Conservation (phyloP, 2,797 vertebrate species). For the Galago senegalensis region DNA sequence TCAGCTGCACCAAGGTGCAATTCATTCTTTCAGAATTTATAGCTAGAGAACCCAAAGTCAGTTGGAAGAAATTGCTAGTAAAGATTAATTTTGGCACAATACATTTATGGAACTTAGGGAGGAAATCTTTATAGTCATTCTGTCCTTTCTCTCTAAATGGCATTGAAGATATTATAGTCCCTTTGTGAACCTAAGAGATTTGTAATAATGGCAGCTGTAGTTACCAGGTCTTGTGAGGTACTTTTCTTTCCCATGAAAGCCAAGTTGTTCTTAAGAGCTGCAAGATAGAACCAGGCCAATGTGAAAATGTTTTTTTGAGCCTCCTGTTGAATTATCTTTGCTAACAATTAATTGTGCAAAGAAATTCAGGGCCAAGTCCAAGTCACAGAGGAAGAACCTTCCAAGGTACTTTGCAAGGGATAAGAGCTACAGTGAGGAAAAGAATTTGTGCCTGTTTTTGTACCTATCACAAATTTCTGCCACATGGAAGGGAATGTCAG, state of each 20-base stretch:
- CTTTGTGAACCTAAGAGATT: not conserved
- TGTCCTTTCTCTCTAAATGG: not conserved
- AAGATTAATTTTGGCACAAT: not conserved
- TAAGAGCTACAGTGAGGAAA: accelerated
- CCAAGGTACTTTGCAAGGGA: not conserved
- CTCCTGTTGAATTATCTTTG: not conserved
- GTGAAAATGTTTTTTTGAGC: not conserved
- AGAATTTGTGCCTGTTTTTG: too few species aligned
- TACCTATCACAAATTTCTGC: too few species aligned
- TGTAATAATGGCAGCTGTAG: not conserved
- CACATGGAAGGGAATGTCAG: not conserved
- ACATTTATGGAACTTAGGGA: not conserved
- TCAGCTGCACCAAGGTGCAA: not conserved
- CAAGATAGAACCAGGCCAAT: not conserved
- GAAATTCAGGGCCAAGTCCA: not conserved
- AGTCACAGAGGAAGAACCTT: not conserved
- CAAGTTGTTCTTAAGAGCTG: not conserved
- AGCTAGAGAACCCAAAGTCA: not conserved
- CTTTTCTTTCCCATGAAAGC: not conserved
- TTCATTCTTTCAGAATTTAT: not conserved
- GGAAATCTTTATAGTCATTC: not conserved
- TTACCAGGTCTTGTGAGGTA: not conserved
- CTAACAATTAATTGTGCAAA: not conserved
- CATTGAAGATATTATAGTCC: not conserved
- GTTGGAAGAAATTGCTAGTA: not conserved